phyloP scores from a whole-genome alignment of 2,113 vertebrate genomes.

The Solea solea region DNA sequence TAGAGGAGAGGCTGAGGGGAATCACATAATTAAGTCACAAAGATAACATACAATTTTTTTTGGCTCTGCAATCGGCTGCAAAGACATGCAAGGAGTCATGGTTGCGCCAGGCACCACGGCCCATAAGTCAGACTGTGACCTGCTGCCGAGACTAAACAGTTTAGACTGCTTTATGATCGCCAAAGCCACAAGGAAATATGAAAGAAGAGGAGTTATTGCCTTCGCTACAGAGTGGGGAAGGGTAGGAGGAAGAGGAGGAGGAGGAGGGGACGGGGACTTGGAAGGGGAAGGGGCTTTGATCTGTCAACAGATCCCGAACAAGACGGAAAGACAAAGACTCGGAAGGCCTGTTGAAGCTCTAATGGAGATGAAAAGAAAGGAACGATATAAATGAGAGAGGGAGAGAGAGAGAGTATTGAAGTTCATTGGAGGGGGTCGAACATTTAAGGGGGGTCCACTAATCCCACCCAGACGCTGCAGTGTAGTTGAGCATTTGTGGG shows the following conservation, averaged over 20 bases:
- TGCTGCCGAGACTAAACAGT: conserved; percentile 80
- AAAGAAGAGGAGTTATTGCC: conserved; percentile 72
- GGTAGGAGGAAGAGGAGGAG: neutral
- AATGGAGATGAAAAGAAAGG: conserved; percentile 42
- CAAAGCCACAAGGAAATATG: conserved; percentile 76
- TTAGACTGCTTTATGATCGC: conserved; percentile 73
- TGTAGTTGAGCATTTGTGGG: conserved; percentile 31
- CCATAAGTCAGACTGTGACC: conserved; percentile 65
- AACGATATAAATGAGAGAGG: conserved; percentile 24
- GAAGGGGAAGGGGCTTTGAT: conserved; percentile 65
- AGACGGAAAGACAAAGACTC: conserved; percentile 44
- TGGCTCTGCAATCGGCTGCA: neutral
- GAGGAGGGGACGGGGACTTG: conserved; percentile 1
- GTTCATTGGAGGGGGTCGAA: conserved; percentile 40
- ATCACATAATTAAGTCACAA: conserved; percentile 24
- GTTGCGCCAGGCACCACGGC: conserved; percentile 54
- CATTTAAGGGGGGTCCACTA: conserved; percentile 40
- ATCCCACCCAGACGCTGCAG: conserved; percentile 71
- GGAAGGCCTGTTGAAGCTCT: conserved; percentile 37
- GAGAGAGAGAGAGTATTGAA: conserved; percentile 10
- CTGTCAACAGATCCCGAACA: conserved; percentile 62
- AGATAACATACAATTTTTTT: conserved; percentile 22
- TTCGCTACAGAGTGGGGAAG: conserved; percentile 10
- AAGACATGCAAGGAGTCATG: conserved; percentile 41
- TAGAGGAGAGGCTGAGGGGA: conserved; percentile 11